Percentiles rank a stretch among this genome's conserved stretches.
Conservation (phyloP, 2,113 vertebrate species). For the Panthera leo region DNA sequence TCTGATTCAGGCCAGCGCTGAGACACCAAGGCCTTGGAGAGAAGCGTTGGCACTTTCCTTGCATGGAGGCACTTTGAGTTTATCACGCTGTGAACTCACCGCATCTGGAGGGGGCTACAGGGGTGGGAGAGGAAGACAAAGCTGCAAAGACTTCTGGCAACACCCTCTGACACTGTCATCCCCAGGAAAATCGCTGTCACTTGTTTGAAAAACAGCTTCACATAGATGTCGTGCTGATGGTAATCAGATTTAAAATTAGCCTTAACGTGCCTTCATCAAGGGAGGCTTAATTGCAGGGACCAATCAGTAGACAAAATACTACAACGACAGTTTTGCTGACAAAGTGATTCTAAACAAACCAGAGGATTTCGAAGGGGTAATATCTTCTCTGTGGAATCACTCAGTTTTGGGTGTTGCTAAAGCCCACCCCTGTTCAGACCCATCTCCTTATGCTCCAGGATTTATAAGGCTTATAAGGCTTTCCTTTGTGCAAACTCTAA, state of each 20-base stretch:
- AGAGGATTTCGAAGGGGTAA: neutral
- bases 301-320: constrained; percentile 77
- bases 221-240: constrained; percentile 62
- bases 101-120: neutral
- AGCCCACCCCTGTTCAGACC: neutral
- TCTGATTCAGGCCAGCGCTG: neutral
- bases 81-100: neutral
- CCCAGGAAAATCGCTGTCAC: neutral
- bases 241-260: constrained; percentile 82
- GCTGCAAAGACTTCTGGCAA: neutral
- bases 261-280: constrained; percentile 73
- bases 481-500: neutral
- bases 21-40: neutral
- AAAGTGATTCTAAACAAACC: constrained; percentile 75
- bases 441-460: neutral
- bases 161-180: neutral
- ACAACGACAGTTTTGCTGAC: constrained; percentile 67
- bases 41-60: neutral
- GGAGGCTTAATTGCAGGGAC: constrained; percentile 75
- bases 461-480: neutral
- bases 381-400: neutral
- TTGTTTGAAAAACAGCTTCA: constrained; percentile 69
- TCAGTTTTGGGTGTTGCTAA: neutral
- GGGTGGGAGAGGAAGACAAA: neutral
- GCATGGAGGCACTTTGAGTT: neutral